Evolutionary conservation across 2,797 vertebrate genomes (phyloP).

Genomic region (Myotis pilosus): DNA sequence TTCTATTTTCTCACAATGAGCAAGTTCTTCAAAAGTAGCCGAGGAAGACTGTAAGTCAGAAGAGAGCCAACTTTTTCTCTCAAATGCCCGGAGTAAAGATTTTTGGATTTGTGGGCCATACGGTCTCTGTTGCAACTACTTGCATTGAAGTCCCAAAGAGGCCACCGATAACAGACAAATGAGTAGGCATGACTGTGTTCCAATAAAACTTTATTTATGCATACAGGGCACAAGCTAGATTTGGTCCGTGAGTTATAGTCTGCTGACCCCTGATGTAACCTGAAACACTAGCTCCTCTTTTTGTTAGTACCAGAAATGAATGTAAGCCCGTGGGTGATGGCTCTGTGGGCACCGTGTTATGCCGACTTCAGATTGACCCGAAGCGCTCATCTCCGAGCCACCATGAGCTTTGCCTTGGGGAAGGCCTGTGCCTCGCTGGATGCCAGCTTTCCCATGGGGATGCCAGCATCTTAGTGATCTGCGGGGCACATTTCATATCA

Average conservation of each 20-base stretch:
- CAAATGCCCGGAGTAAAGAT: not conserved
- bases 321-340: not conserved
- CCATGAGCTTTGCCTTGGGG: not conserved
- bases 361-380: not conserved
- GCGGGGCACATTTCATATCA: not conserved
- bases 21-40: not conserved
- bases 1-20: not conserved
- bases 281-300: not conserved
- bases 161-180: not conserved
- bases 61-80: not conserved
- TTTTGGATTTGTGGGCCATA: not conserved
- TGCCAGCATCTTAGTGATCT: not conserved
- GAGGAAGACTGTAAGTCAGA: not conserved
- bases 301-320: not conserved
- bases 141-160: not conserved
- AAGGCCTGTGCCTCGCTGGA: not conserved
- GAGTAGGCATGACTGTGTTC: not conserved
- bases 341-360: not conserved
- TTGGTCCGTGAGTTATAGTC: not conserved
- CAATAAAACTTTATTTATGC: slow-evolving; percentile 17
- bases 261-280: not conserved
- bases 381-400: not conserved
- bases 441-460: not conserved
- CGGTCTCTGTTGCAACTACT: not conserved
- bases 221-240: not conserved